Evolutionary conservation across 1,140 invertebrate genomes (phyloP).

Genomic region (Lerema accius): DNA sequence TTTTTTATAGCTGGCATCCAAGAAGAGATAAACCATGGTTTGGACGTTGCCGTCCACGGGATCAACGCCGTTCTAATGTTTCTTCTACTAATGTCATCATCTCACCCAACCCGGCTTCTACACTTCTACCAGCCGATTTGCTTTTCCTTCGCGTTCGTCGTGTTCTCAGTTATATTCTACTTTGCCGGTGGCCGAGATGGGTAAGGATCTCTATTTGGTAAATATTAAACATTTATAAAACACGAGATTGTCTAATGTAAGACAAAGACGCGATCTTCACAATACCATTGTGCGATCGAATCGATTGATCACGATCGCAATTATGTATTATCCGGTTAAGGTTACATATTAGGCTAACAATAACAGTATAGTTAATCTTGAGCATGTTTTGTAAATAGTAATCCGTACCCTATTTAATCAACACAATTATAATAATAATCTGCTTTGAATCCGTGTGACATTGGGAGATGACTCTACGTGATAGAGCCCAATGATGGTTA

Average conservation of each 20-base stretch:
- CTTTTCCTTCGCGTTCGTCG: conserved; percentile 85
- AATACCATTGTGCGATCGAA: conserved; percentile 22
- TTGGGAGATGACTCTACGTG: too few relatives aligned
- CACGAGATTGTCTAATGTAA: not conserved
- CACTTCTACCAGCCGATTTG: conserved; percentile 87
- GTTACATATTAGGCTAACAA: not conserved
- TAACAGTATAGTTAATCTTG: too few relatives aligned
- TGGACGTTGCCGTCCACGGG: conserved; percentile 89
- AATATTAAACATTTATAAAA: conserved; percentile 22
- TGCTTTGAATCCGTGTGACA: too few relatives aligned
- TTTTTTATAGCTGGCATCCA: conserved; percentile 56
- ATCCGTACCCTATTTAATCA: too few relatives aligned
- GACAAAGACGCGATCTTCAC: conserved; percentile 11
- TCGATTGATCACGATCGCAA: not conserved
- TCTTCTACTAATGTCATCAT: conserved; percentile 86
- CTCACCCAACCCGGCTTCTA: conserved; percentile 86
- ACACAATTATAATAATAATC: too few relatives aligned
- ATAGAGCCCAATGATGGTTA: too few relatives aligned
- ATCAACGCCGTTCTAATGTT: conserved; percentile 89
- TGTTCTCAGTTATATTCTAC: conserved; percentile 90
- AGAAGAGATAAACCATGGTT: conserved; percentile 68
- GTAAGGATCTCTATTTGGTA: conserved; percentile 60
- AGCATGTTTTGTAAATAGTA: too few relatives aligned
- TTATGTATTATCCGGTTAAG: conserved; percentile 4
- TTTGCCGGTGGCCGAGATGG: conserved; percentile 87